Percentiles rank a stretch among this genome's conserved stretches.
These are phyloP conservation scores for Cariama cristata DNA, from an alignment of 2,113 vertebrate species.

Conservation along the genomic window DNA sequence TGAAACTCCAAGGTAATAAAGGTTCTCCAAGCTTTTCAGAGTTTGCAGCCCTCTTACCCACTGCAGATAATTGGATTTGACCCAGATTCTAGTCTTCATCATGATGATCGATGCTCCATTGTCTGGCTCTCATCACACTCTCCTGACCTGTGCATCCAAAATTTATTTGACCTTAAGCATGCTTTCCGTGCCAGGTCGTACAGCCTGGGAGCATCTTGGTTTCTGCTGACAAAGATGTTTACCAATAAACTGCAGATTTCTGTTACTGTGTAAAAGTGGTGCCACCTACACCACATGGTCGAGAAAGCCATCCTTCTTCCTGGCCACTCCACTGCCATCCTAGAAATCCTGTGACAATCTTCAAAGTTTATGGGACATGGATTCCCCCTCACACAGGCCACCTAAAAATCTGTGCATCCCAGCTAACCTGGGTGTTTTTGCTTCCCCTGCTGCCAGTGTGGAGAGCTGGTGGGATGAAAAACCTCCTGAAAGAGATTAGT, in stretches of 20 bases:
- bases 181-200: background rate
- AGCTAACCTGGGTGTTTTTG: background rate
- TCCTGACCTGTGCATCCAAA: conserved; percentile 18
- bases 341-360: background rate
- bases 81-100: background rate
- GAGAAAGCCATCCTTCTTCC: background rate
- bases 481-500: background rate
- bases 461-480: background rate
- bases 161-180: conserved; percentile 43
- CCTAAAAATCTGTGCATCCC: background rate
- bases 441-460: background rate
- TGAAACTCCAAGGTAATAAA: conserved; percentile 4
- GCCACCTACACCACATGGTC: background rate
- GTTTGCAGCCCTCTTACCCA: background rate
- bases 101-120: conserved; percentile 45
- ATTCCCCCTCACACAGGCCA: background rate
- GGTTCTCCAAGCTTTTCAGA: background rate
- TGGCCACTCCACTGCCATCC: background rate
- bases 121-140: background rate
- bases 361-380: background rate
- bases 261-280: background rate
- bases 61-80: conserved; percentile 29
- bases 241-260: background rate
- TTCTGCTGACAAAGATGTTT: conserved; percentile 36
- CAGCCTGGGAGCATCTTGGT: background rate